Conservation (phyloP, 2,113 vertebrate species). For the Upupa epops region DNA sequence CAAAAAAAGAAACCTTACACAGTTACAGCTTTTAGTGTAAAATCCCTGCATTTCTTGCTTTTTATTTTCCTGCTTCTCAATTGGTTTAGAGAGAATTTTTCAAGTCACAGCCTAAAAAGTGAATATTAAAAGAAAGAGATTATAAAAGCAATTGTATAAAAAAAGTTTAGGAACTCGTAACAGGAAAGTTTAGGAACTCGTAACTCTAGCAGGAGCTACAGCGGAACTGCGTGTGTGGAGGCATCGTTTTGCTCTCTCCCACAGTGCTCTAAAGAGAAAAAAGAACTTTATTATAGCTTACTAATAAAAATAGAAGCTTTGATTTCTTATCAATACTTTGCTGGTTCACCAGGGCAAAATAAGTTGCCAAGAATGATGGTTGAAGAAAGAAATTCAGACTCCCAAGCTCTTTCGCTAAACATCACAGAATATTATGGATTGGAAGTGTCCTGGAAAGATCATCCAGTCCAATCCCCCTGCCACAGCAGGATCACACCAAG, state of each 20-base stretch:
- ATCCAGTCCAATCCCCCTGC: no score
- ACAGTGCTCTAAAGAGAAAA: background rate
- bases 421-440: no score
- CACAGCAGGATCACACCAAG: no score
- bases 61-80: constrained; percentile 52
- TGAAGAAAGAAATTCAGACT: background rate
- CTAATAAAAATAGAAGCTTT: background rate
- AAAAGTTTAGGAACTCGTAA: constrained; percentile 17
- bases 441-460: no score
- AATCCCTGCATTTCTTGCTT: constrained; percentile 53
- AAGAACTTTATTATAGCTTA: background rate
- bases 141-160: constrained; percentile 55
- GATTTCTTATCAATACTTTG: background rate
- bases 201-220: background rate
- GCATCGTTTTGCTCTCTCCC: background rate
- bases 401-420: rapidly evolving
- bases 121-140: constrained; percentile 54
- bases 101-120: constrained; percentile 5
- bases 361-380: background rate
- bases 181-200: no score
- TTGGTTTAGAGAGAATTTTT: constrained; percentile 59
- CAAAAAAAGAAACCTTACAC: background rate
- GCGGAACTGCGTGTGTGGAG: background rate
- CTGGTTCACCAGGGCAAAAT: background rate
- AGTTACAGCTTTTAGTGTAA: constrained; percentile 36